phyloP scores from a whole-genome alignment of 2,888 invertebrate species.

The Monochamus alternatus region DNA sequence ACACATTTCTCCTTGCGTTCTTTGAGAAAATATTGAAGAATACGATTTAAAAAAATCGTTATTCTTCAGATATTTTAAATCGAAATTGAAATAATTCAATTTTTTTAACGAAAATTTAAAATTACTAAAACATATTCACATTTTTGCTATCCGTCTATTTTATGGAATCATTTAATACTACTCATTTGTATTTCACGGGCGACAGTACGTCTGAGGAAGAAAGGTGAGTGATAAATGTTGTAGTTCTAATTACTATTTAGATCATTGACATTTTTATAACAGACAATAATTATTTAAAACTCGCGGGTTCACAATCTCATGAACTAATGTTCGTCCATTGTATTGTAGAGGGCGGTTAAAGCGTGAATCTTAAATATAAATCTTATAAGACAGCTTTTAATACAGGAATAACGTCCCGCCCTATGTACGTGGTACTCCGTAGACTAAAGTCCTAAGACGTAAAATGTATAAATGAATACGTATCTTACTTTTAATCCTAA shows the following conservation, averaged over 20 bases:
- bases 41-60: background rate
- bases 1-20: constrained; percentile 52
- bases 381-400: background rate
- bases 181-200: constrained; percentile 48
- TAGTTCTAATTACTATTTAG: constrained; percentile 11
- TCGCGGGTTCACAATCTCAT: constrained; percentile 1
- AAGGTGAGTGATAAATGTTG: constrained; percentile 46
- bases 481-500: background rate
- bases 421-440: too few species aligned
- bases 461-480: too few species aligned
- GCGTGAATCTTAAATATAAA: constrained; percentile 1
- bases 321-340: background rate
- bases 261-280: background rate
- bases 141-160: background rate
- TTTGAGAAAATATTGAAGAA: constrained; percentile 31
- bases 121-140: too few species aligned
- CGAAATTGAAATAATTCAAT: constrained; percentile 1
- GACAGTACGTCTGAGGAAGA: constrained; percentile 49
- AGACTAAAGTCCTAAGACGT: too few species aligned
- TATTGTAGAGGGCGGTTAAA: constrained; percentile 30
- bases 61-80: background rate
- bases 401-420: too few species aligned
- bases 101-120: constrained; percentile 5
- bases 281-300: constrained; percentile 9
- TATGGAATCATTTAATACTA: constrained; percentile 53